Conservation (phyloP, 1,140 invertebrate genomes). For the Sycophila sp. region DNA sequence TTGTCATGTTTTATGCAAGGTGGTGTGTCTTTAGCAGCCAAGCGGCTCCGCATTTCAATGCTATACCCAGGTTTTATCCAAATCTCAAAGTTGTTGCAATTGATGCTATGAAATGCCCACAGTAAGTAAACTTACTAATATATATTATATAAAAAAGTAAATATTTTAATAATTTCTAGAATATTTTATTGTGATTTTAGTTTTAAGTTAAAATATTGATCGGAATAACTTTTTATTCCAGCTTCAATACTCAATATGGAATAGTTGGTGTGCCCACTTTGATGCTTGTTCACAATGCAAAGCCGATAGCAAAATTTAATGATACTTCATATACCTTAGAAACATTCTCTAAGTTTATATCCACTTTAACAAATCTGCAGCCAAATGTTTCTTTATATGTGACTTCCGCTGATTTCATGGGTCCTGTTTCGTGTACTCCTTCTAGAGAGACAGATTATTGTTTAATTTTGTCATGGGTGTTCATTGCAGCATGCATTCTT, state of each 20-base stretch:
- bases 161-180: background rate
- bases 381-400: conserved; percentile 74
- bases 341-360: conserved; percentile 84
- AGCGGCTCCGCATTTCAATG: conserved; percentile 91
- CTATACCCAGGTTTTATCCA: conserved; percentile 85
- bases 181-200: background rate
- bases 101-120: conserved; percentile 86
- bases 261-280: conserved; percentile 93
- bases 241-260: conserved; percentile 92
- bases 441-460: conserved; percentile 83
- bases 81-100: conserved; percentile 88
- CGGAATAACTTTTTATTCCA: conserved; percentile 50
- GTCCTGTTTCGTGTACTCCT: conserved; percentile 79
- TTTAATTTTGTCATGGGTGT: conserved; percentile 85
- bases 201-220: too few species aligned
- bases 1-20: conserved; percentile 89
- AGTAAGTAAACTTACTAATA: conserved; percentile 62
- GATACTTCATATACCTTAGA: conserved; percentile 83
- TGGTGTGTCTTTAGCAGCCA: conserved; percentile 90
- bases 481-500: conserved; percentile 80
- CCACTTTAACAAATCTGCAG: conserved; percentile 79
- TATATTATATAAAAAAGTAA: background rate
- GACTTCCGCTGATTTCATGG: conserved; percentile 80
- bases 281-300: conserved; percentile 92
- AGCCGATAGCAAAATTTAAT: conserved; percentile 88